Evolutionary conservation across 2,113 vertebrate species (phyloP).

Genomic region (Silurus glanis): DNA sequence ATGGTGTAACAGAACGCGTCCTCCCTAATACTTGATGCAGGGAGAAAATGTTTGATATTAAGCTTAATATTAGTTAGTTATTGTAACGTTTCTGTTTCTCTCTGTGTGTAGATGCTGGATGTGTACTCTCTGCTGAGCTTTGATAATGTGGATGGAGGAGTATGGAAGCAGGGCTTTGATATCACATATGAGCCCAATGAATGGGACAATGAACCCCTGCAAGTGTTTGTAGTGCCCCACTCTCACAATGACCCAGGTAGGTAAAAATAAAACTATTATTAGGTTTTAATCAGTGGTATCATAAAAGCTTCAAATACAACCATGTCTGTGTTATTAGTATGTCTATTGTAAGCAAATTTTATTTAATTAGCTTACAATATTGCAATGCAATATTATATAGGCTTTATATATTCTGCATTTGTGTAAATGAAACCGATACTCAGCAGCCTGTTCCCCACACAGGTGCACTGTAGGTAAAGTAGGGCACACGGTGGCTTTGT

Average conservation of each 20-base stretch:
- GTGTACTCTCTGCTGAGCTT: slow-evolving; percentile 88
- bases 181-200: slow-evolving; percentile 86
- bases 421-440: not conserved
- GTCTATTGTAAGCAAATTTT: too few relatives aligned
- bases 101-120: slow-evolving; percentile 82
- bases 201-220: slow-evolving; percentile 87
- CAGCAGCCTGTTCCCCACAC: not conserved
- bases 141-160: slow-evolving; percentile 91
- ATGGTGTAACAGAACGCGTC: not conserved
- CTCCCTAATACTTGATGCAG: not conserved
- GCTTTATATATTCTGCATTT: not conserved
- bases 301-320: too few relatives aligned
- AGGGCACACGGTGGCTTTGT: not conserved
- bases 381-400: too few relatives aligned
- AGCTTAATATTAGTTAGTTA: not conserved
- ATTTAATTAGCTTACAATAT: too few relatives aligned
- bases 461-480: slow-evolving; percentile 8
- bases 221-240: slow-evolving; percentile 94
- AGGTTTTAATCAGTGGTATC: not conserved
- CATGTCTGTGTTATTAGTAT: too few relatives aligned
- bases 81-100: not conserved
- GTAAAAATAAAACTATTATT: slow-evolving; percentile 33
- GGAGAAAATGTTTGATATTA: not conserved
- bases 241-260: slow-evolving; percentile 98
- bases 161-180: slow-evolving; percentile 98